These are phyloP conservation scores for Rhinolophus ferrumequinum DNA, from an alignment of 2,113 vertebrate species.

Conservation along the genomic window DNA sequence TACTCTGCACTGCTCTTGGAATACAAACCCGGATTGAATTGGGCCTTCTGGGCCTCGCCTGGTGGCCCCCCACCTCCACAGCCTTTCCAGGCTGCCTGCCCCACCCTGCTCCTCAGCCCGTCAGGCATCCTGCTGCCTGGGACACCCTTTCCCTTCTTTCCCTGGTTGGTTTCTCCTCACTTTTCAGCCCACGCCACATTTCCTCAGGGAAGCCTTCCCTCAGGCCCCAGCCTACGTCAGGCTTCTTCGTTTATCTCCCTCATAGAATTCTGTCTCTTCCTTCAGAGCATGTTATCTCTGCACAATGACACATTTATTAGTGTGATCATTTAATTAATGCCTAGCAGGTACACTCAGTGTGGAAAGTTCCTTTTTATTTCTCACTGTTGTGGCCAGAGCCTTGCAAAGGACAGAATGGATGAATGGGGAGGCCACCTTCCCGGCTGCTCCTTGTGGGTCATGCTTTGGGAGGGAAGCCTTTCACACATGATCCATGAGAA, in stretches of 20 bases:
- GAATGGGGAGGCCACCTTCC: not conserved
- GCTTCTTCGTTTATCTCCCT: not conserved
- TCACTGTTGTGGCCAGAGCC: not conserved
- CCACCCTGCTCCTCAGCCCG: not conserved
- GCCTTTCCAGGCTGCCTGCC: not conserved
- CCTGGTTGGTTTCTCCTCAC: not conserved
- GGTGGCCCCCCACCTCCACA: not conserved
- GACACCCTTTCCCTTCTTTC: not conserved
- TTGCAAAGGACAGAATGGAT: not conserved
- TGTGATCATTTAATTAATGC: not conserved
- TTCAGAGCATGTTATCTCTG: not conserved
- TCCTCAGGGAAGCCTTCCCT: not conserved
- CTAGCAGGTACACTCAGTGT: not conserved
- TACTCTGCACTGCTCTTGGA: not conserved
- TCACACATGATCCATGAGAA: not conserved
- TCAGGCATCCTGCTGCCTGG: not conserved
- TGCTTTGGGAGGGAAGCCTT: not conserved
- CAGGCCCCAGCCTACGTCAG: not conserved
- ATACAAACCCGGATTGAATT: not conserved
- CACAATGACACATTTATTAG: not conserved
- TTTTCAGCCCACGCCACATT: not conserved
- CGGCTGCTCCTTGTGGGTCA: not conserved
- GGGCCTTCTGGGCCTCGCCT: not conserved
- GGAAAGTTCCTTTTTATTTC: not conserved
- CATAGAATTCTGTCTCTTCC: not conserved